Conservation (phyloP, 2,113 vertebrate genomes). For the Phasianus colchicus region DNA sequence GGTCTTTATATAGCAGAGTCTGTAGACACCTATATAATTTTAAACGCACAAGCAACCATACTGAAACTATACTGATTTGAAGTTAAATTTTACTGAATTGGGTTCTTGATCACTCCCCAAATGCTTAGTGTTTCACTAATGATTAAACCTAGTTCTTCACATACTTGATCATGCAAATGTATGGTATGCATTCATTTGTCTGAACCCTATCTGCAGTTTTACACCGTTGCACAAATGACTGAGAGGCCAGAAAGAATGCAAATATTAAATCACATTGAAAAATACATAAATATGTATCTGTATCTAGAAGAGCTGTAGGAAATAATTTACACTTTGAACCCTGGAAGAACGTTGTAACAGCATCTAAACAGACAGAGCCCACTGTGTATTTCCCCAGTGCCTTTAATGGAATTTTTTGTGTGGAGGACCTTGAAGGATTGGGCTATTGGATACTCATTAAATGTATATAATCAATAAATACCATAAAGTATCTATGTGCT, state of each 20-base stretch:
- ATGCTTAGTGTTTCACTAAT: not conserved
- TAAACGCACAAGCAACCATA: not conserved
- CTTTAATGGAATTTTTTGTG: not conserved
- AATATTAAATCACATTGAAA: not conserved
- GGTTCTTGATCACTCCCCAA: not conserved
- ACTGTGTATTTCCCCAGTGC: not conserved
- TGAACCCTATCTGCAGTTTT: not conserved
- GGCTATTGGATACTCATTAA: not conserved
- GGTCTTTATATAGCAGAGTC: not conserved
- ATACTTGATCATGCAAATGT: not conserved
- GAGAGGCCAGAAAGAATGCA: not conserved
- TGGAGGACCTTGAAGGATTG: not conserved
- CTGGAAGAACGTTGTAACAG: not conserved
- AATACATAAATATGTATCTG: not conserved
- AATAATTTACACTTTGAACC: not conserved
- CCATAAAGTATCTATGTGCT: not conserved
- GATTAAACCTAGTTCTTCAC: not conserved
- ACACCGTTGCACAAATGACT: not conserved
- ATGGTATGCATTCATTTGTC: not conserved
- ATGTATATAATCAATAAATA: not conserved
- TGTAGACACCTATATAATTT: not conserved
- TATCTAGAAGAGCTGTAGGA: not conserved
- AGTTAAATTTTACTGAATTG: not conserved
- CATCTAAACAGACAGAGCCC: not conserved
- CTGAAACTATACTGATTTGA: not conserved